Base-by-base conservation (phyloP, 23 tunicate species). In the Oikopleura vanhoeffeni region DNA sequence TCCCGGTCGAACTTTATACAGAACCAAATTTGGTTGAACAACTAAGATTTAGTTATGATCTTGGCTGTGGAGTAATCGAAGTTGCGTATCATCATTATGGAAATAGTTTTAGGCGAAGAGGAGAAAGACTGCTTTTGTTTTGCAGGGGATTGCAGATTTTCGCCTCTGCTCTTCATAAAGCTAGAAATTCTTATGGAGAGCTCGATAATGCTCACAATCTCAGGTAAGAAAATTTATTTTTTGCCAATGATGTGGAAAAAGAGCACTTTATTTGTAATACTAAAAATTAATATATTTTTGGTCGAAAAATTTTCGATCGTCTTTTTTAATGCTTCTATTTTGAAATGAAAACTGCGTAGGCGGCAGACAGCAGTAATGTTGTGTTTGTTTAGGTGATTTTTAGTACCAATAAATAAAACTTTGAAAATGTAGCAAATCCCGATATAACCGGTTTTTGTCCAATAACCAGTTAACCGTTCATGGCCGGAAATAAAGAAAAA, bases 81-180 rank as follows among this genome's bases (percentile, higher is more conserved):
- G 79, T 71, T 3, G 79, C 79, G 38, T 33, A 71, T 71, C 35
- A 13, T 13, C 79, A 71, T 32, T 30, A 71, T 13, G 79, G 79
- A 33, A 71, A 18, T 3, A 71, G 32, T 30, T 71, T 13, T 30
- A 28, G 79, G 2, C 79, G 79, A 3, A 33, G 79, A 38, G 90
- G 85, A 0, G 97, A 92, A 84, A 92, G 86, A 57, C 83, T 89
- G 39, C 84, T 92, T 42, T 88, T 92, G 39, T 86, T 85, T 49
- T 67, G 87, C 64, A 88, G 91, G 39, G 86, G 92, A 41, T 75
- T 92, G 42, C 97, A 92, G 49, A 41, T 92, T 28, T 85, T 92
- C 18, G 92, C 97, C 67, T 87, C 97, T 36, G 83, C 87, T 0
- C 84, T 92, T 28, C 97, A 89, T 83, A 89, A 91, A 38, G 49